Conservation (phyloP, 1,140 invertebrate genomes). For the Anthonomus grandis region DNA sequence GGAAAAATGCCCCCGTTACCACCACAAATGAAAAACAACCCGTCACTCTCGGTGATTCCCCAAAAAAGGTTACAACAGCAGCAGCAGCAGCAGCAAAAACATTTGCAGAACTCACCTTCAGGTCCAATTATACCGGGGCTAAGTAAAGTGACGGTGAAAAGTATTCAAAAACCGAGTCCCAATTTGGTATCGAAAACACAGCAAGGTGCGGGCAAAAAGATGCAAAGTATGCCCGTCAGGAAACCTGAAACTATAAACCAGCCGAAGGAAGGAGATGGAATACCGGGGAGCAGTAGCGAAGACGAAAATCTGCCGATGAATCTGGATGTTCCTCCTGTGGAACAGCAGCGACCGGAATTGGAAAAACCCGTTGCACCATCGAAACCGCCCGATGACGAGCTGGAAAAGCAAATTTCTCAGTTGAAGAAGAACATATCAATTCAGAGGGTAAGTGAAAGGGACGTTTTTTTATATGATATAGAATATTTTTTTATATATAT, state of each 20-base stretch:
- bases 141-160: conserved; percentile 43
- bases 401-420: conserved; percentile 33
- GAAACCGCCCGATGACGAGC: conserved; percentile 25
- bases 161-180: conserved; percentile 47
- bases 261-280: neutral
- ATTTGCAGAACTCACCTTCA: conserved; percentile 40
- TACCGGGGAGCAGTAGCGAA: conserved; percentile 27
- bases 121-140: conserved; percentile 41
- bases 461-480: no score
- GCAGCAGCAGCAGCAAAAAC: conserved; percentile 44
- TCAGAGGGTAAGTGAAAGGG: conserved; percentile 32
- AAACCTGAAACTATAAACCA: conserved; percentile 36
- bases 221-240: conserved; percentile 33
- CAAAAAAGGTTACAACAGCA: no score
- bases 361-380: neutral
- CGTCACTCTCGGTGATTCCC: conserved; percentile 66
- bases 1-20: conserved; percentile 37
- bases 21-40: conserved; percentile 62
- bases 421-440: conserved; percentile 40
- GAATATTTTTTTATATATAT: no score
- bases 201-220: conserved; percentile 30
- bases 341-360: neutral
- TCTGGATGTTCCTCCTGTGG: neutral
- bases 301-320: conserved; percentile 19
- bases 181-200: conserved; percentile 40